Evolutionary conservation across 2,797 vertebrate species (phyloP), one percentile per base, ranked within the genome.

Genomic region (Chaunax sp.): DNA sequence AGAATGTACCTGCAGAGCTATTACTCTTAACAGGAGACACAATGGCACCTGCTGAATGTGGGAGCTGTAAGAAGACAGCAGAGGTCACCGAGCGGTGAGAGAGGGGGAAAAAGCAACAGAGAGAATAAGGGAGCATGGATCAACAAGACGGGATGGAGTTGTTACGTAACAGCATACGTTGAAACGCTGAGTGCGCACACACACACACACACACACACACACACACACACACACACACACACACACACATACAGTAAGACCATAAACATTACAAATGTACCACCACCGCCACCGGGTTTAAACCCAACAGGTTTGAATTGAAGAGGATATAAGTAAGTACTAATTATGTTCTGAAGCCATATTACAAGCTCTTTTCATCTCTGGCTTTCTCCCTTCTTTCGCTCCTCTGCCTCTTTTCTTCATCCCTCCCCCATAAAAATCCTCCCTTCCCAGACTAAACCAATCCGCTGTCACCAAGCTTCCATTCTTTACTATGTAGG

Each of bases 401-500:
- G 43, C 38, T 56, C 55, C 35, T 54, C 55, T 57, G 26, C 61
- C 38, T 69, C 66, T 44, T 69, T 66, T 66, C 60, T 57, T 66
- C 52, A 69, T 77, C 70, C 52, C 57, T 69, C 66, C 56, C 51
- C 61, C 62, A 68, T 72, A 61, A 73, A 75, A 60, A 38, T 61
- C 13, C 52, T 75, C 64, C 22, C 53, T 63, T 77, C 56, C 58
- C 63, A 72, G 60, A 82, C 75, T 76, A 68, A 83, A 87, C 76
- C 78, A 83, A 82, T 84, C 70, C 0, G 19, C 83, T 82, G 67
- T 89, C 86, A 86, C 59, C 54, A 64, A 47, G 53, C 59, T 58
- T 59, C 86, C 77, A 72, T 76, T 81, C 74, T 82, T 77, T 63
- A 81, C 76, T 78, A 74, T 82, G 53, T 81, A 64, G 65, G 73